Evolutionary conservation across 2,888 invertebrate species (phyloP).

Genomic region (Lasioglossum vierecki): DNA sequence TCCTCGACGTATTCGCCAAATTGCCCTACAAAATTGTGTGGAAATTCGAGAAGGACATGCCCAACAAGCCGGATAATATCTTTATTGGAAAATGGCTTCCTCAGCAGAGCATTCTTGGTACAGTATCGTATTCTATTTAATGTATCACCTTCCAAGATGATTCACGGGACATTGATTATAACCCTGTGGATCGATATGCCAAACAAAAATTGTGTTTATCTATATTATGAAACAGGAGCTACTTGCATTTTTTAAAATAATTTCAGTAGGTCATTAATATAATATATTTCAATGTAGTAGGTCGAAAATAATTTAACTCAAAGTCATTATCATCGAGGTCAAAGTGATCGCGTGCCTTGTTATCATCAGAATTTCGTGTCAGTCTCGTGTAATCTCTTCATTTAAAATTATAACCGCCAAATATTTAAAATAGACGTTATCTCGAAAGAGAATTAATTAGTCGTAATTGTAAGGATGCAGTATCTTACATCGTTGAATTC

Average conservation of each 20-base stretch:
- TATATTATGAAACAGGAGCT: not conserved
- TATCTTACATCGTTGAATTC: no score
- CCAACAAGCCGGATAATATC: conserved; percentile 60
- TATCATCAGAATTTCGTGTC: no score
- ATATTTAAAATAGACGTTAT: not conserved
- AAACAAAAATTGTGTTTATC: not conserved
- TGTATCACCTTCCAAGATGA: not conserved
- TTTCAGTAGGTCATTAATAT: not conserved
- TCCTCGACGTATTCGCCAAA: conserved; percentile 64
- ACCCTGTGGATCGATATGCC: no score
- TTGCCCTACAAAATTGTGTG: conserved; percentile 70
- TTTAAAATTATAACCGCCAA: no score
- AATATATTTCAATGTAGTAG: no score
- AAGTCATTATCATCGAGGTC: no score
- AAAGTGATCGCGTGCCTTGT: not conserved
- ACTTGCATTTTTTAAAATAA: not conserved
- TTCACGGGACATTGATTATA: not conserved
- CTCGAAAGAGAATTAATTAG: not conserved
- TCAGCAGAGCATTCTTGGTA: conserved; percentile 51
- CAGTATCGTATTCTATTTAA: no score
- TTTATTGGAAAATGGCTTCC: conserved; percentile 66
- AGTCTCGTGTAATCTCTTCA: not conserved
- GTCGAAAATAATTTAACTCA: not conserved
- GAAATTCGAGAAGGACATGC: conserved; percentile 65
- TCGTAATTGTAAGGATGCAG: not conserved